These are phyloP conservation scores for Gymnoscopelus braueri DNA, from an alignment of 2,797 vertebrate genomes.

Conservation along the genomic window DNA sequence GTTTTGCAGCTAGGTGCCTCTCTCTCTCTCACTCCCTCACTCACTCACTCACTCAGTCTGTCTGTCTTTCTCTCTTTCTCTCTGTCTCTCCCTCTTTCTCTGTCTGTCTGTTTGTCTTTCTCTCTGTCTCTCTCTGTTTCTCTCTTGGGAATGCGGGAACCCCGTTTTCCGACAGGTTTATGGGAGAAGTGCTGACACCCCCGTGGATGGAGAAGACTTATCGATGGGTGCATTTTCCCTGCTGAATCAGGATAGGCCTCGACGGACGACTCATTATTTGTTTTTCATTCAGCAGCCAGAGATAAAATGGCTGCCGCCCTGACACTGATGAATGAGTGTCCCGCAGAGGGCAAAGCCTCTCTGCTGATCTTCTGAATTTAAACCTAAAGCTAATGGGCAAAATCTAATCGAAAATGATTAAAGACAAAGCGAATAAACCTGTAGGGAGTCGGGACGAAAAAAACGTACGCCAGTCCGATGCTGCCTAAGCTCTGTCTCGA, in stretches of 20 bases:
- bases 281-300: conserved; percentile 56
- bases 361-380: conserved; percentile 53
- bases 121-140: conserved; percentile 2
- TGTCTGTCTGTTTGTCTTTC: background rate
- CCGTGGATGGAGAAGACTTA: conserved; percentile 28
- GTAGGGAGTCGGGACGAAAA: background rate
- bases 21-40: background rate
- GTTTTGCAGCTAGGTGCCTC: conserved; percentile 15
- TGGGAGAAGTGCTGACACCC: conserved; percentile 16
- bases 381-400: conserved; percentile 49
- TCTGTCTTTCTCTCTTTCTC: too few species aligned
- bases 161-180: background rate
- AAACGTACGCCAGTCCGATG: background rate
- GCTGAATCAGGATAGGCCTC: conserved; percentile 40
- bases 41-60: too few species aligned
- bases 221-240: conserved; percentile 42
- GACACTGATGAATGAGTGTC: conserved; percentile 73
- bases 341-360: conserved; percentile 53
- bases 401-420: conserved; percentile 67
- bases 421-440: conserved; percentile 53
- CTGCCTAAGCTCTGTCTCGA: conserved; percentile 42
- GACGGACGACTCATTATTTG: conserved; percentile 66
- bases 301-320: conserved; percentile 59
- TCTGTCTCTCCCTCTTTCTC: too few species aligned
- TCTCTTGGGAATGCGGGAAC: conserved; percentile 8